Evolutionary conservation across 2,888 invertebrate genomes (phyloP).

Genomic region (Cephus sareptanus): DNA sequence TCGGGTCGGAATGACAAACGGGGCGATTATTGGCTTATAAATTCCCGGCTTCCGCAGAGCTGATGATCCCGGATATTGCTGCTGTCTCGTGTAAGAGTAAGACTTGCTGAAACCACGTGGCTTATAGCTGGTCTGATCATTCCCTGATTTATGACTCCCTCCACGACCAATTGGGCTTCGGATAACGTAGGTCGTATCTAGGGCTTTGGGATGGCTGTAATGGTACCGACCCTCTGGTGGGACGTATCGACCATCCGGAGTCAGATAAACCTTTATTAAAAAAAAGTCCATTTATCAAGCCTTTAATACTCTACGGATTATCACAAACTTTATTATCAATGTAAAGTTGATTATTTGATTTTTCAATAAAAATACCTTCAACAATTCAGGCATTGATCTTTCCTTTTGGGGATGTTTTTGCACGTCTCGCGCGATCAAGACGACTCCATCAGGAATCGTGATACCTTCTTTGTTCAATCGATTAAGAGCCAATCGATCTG

Average conservation of each 20-base stretch:
- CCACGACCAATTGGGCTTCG: constrained; percentile 58
- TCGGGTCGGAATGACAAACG: constrained; percentile 42
- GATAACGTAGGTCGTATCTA: constrained; percentile 73
- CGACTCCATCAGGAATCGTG: constrained; percentile 71
- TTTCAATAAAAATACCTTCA: constrained; percentile 40
- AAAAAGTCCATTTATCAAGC: neutral
- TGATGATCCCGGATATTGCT: neutral
- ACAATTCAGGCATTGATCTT: constrained; percentile 45
- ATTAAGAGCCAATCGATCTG: constrained; percentile 72
- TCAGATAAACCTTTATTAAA: constrained; percentile 63
- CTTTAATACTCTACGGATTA: neutral
- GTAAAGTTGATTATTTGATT: neutral
- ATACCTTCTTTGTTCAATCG: constrained; percentile 73
- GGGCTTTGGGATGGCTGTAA: constrained; percentile 64
- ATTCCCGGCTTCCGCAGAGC: constrained; percentile 9
- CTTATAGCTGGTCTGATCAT: constrained; percentile 9
- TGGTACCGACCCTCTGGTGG: constrained; percentile 68
- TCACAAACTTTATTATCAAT: neutral
- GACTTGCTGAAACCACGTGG: neutral
- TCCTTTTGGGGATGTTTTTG: constrained; percentile 55
- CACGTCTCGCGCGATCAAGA: constrained; percentile 65
- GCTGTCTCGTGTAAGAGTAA: neutral
- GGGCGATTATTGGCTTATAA: constrained; percentile 47
- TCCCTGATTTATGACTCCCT: constrained; percentile 15
- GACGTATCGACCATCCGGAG: constrained; percentile 69